A percentile compares a stretch with the other conserved stretches of the same genome.
Evolutionary conservation across 2,888 invertebrate species (phyloP).

Genomic region (Ennomos quercinarius): DNA sequence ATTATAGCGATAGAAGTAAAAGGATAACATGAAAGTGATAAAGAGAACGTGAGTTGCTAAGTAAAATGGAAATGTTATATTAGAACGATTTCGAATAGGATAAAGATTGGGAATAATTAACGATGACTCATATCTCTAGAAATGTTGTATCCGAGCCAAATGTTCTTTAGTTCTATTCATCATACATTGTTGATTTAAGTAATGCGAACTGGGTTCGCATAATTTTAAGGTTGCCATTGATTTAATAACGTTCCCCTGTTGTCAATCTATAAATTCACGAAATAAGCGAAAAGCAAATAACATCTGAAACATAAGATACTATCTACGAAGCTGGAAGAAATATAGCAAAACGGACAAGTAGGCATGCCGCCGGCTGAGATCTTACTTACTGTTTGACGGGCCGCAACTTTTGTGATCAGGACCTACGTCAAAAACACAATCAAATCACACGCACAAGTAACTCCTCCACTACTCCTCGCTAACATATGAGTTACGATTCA

Average conservation of each 20-base stretch:
- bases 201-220: slow-evolving; percentile 37
- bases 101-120: slow-evolving; percentile 35
- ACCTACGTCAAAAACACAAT: slow-evolving; percentile 85
- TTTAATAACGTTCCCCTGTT: slow-evolving; percentile 41
- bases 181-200: slow-evolving; percentile 55
- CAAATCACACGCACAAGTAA: slow-evolving; percentile 82
- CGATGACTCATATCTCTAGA: slow-evolving; percentile 59
- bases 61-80: slow-evolving; percentile 37
- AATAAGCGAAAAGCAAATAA: slow-evolving; percentile 63
- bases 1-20: slow-evolving; percentile 24
- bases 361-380: slow-evolving; percentile 75
- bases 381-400: slow-evolving; percentile 84
- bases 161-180: slow-evolving; percentile 62
- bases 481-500: slow-evolving; percentile 63
- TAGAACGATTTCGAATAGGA: slow-evolving; percentile 40
- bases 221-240: slow-evolving; percentile 42
- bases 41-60: slow-evolving; percentile 37
- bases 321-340: slow-evolving; percentile 74
- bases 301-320: slow-evolving; percentile 59
- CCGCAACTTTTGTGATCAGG: slow-evolving; percentile 85
- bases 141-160: slow-evolving; percentile 64
- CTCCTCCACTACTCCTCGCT: slow-evolving; percentile 55
- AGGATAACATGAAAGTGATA: slow-evolving; percentile 24
- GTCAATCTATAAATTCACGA: slow-evolving; percentile 49
- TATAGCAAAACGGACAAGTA: slow-evolving; percentile 74